phyloP scores from a whole-genome alignment of 1,140 invertebrate species.

The Drosophila jambulina region DNA sequence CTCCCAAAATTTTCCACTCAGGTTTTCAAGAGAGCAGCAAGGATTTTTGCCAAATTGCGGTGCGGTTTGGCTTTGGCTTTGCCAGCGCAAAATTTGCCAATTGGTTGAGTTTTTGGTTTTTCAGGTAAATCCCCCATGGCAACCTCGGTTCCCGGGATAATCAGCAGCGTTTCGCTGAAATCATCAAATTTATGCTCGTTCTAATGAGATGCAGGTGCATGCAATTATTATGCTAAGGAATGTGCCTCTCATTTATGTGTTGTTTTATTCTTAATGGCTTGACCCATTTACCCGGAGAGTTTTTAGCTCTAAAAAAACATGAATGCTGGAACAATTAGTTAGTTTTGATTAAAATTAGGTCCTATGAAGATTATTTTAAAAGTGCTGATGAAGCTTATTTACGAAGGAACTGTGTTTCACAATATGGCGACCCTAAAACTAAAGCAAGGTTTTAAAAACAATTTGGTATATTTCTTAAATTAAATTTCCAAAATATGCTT shows the following conservation, averaged over 20 bases:
- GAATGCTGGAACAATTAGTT: not conserved
- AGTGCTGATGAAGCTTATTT: not conserved
- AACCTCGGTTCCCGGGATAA: not conserved
- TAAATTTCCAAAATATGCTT: too few species aligned
- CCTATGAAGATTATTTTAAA: not conserved
- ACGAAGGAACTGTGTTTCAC: too few species aligned
- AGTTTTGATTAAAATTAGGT: not conserved
- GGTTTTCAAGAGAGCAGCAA: slow-evolving; percentile 6
- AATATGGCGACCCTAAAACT: too few species aligned
- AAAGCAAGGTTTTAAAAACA: too few species aligned
- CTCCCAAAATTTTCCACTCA: slow-evolving; percentile 57
- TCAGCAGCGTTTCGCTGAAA: slow-evolving; percentile 10
- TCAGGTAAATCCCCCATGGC: slow-evolving; percentile 12
- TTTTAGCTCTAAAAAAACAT: not conserved
- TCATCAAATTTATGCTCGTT: not conserved
- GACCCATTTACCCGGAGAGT: not conserved
- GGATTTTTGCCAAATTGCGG: slow-evolving; percentile 41
- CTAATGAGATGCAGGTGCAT: slow-evolving; percentile 12
- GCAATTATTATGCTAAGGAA: not conserved
- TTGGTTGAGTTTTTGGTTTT: slow-evolving; percentile 27
- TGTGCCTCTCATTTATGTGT: too few species aligned
- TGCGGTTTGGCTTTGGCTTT: slow-evolving; percentile 31
- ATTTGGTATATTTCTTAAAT: too few species aligned
- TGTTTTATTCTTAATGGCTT: not conserved
- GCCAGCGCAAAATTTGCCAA: slow-evolving; percentile 34